These are phyloP conservation scores for Sylvia borin DNA, from an alignment of 2,797 vertebrate species.

Conservation along the genomic window DNA sequence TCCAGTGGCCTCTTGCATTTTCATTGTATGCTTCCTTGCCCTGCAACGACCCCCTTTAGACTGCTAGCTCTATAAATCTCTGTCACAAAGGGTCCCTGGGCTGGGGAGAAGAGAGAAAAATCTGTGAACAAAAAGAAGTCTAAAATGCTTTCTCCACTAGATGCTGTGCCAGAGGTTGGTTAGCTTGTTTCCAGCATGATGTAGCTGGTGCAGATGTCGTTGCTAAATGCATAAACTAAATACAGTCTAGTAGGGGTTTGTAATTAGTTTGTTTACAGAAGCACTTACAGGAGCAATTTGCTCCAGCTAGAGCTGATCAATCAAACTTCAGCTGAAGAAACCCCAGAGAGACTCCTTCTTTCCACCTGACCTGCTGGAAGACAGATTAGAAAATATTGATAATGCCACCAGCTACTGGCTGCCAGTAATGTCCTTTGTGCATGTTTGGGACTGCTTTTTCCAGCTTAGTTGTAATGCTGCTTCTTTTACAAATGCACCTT, in stretches of 20 bases:
- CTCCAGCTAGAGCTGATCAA: not conserved
- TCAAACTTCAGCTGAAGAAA: conserved; percentile 1
- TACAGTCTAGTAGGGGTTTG: not conserved
- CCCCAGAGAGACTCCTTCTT: not conserved
- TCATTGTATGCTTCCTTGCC: not conserved
- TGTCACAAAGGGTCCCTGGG: not conserved
- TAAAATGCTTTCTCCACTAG: not conserved
- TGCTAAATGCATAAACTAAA: not conserved
- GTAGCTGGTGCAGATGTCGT: not conserved
- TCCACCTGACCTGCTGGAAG: not conserved
- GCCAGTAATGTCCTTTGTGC: not conserved
- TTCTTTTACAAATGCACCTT: not conserved
- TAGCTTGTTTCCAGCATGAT: not conserved
- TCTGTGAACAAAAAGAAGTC: not conserved
- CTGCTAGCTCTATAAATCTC: not conserved
- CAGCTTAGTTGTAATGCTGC: not conserved
- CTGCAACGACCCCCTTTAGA: not conserved
- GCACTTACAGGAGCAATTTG: not conserved
- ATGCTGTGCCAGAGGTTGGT: not conserved
- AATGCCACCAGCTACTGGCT: not conserved
- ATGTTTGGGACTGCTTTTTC: not conserved
- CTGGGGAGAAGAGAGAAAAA: not conserved
- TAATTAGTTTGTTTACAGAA: conserved; percentile 35
- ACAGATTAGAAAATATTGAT: not conserved
- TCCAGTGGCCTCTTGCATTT: conserved; percentile 13